Percentiles rank a stretch among this genome's conserved stretches.
phyloP scores from a whole-genome alignment of 1,140 invertebrate genomes.

The Zaprionus kolodkinae region DNA sequence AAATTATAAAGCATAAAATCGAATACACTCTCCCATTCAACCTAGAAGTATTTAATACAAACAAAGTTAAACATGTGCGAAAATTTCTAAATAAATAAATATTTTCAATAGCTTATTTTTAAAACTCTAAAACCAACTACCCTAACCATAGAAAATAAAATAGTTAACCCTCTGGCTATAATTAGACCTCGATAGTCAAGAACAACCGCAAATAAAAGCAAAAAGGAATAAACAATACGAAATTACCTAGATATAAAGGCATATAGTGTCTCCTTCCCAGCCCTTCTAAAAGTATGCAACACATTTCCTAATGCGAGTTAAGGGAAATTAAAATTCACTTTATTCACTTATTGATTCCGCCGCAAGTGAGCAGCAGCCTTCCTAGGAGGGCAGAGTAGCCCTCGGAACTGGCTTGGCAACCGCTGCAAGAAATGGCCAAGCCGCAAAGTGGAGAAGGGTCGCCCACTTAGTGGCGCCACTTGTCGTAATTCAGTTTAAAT shows the following conservation, averaged over 20 bases:
- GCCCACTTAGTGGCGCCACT: constrained; percentile 41
- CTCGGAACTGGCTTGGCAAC: constrained; percentile 11
- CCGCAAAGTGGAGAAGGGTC: constrained; percentile 31
- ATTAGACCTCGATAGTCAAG: background rate
- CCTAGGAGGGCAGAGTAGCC: background rate
- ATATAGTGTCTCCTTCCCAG: background rate
- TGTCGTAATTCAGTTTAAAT: constrained; percentile 58
- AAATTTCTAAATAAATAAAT: too few species aligned
- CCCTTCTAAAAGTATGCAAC: background rate
- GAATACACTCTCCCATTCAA: too few species aligned
- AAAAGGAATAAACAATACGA: background rate
- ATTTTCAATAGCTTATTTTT: too few species aligned
- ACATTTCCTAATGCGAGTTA: constrained; percentile 7
- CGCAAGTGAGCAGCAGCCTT: background rate
- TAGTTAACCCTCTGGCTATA: background rate
- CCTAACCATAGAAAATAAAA: too few species aligned
- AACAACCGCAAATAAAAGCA: background rate
- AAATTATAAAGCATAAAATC: too few species aligned
- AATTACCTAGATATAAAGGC: background rate
- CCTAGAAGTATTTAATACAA: too few species aligned
- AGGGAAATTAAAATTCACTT: background rate
- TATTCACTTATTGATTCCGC: constrained; percentile 1
- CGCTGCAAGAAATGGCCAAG: constrained; percentile 44
- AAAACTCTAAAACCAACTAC: too few species aligned
- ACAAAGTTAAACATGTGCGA: too few species aligned